Conservation (phyloP, 1,140 invertebrate genomes). For the Rhynchophorus ferrugineus region DNA sequence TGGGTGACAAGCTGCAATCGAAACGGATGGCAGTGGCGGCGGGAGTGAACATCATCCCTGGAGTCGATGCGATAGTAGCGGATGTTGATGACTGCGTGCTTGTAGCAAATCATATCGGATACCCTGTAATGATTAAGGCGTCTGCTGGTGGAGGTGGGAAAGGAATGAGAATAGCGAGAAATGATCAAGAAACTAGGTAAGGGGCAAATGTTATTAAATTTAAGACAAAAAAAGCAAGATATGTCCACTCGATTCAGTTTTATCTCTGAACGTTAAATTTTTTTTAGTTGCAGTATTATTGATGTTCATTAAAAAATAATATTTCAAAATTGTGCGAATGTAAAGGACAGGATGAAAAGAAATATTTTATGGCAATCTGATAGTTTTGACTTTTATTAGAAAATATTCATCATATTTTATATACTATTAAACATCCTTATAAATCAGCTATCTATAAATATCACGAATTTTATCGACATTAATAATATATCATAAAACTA, state of each 20-base stretch:
- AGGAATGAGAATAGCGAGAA: conserved; percentile 66
- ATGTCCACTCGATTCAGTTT: neutral
- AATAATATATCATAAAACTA: too few relatives aligned
- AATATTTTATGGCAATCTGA: too few relatives aligned
- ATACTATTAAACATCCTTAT: too few relatives aligned
- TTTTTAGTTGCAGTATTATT: too few relatives aligned
- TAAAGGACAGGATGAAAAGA: too few relatives aligned
- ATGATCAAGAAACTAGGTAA: conserved; percentile 56
- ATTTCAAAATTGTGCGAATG: too few relatives aligned
- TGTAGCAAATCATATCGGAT: conserved; percentile 53
- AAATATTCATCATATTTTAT: too few relatives aligned
- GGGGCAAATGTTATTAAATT: neutral
- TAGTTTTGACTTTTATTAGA: too few relatives aligned
- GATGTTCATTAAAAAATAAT: too few relatives aligned
- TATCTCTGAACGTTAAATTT: too few relatives aligned
- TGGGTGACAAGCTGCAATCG: conserved; percentile 71
- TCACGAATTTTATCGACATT: too few relatives aligned
- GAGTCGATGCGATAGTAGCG: conserved; percentile 32
- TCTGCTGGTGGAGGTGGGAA: conserved; percentile 67
- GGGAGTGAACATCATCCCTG: conserved; percentile 53
- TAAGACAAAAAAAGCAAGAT: neutral
- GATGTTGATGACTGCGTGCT: conserved; percentile 56
- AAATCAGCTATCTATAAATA: too few relatives aligned
- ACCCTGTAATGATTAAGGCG: conserved; percentile 73
- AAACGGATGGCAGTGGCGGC: conserved; percentile 62